phyloP scores from a whole-genome alignment of 2,113 vertebrate species.

The Rhinogobius similis region DNA sequence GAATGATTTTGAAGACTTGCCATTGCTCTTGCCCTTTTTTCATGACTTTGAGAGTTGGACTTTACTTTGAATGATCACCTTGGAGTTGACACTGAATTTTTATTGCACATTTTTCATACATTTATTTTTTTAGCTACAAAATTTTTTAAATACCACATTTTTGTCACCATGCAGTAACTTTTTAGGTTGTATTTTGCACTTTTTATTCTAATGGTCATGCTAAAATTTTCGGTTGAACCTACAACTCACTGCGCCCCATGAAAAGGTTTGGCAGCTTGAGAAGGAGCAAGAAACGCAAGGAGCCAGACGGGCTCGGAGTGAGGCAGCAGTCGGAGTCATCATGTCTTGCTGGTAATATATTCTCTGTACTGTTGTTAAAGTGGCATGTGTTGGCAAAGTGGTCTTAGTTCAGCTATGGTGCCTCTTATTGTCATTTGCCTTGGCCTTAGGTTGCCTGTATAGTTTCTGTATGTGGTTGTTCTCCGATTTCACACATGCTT shows the following conservation, averaged over 20 bases:
- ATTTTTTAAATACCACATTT: constrained; percentile 1
- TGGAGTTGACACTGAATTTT: not conserved
- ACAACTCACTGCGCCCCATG: constrained; percentile 79
- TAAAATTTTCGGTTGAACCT: constrained; percentile 45
- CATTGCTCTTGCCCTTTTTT: constrained; percentile 10
- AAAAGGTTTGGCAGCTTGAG: constrained; percentile 94
- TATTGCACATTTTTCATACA: not conserved
- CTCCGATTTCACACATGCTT: constrained; percentile 50
- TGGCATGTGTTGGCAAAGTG: not conserved
- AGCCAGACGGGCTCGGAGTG: constrained; percentile 74
- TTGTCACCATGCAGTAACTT: constrained; percentile 16
- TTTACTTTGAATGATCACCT: not conserved
- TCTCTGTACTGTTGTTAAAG: not conserved
- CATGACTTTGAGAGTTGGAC: not conserved
- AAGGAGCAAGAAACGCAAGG: constrained; percentile 86
- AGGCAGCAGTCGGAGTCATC: constrained; percentile 85
- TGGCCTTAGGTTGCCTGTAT: constrained; percentile 14
- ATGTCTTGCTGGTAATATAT: constrained; percentile 65
- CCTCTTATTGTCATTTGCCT: constrained; percentile 1
- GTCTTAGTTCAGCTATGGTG: not conserved
- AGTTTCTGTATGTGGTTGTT: constrained; percentile 13
- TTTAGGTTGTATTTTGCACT: constrained; percentile 9
- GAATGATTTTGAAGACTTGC: constrained; percentile 7
- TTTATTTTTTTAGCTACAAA: not conserved
- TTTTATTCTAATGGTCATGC: constrained; percentile 52